phyloP scores from a whole-genome alignment of 2,113 vertebrate genomes.

The Arizona elegans region DNA sequence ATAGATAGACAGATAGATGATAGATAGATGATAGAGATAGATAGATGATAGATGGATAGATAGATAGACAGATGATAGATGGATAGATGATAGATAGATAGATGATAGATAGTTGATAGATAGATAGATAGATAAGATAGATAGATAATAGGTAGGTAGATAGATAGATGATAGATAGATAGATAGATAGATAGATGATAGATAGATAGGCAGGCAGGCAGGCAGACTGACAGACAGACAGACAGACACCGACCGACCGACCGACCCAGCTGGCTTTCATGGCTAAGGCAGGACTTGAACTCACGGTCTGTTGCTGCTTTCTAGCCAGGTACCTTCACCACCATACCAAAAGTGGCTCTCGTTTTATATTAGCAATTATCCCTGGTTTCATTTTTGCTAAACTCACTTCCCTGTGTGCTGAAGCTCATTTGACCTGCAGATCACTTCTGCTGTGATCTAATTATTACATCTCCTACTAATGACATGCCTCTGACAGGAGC shows the following conservation, averaged over 20 bases:
- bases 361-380: neutral
- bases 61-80: no score
- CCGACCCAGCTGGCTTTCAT: neutral
- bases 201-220: no score
- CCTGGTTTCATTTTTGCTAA: neutral
- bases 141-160: no score
- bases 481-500: neutral
- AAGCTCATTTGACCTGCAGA: neutral
- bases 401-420: neutral
- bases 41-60: no score
- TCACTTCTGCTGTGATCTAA: neutral
- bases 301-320: neutral
- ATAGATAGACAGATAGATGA: no score
- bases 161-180: no score
- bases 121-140: no score
- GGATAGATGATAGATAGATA: no score
- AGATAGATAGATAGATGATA: no score
- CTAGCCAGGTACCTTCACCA: neutral
- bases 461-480: neutral
- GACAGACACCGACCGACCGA: no score
- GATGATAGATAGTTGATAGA: no score
- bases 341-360: neutral
- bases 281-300: neutral
- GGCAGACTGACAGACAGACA: neutral
- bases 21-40: no score